Conservation (phyloP, 2,113 vertebrate genomes). For the Silurus asotus region DNA sequence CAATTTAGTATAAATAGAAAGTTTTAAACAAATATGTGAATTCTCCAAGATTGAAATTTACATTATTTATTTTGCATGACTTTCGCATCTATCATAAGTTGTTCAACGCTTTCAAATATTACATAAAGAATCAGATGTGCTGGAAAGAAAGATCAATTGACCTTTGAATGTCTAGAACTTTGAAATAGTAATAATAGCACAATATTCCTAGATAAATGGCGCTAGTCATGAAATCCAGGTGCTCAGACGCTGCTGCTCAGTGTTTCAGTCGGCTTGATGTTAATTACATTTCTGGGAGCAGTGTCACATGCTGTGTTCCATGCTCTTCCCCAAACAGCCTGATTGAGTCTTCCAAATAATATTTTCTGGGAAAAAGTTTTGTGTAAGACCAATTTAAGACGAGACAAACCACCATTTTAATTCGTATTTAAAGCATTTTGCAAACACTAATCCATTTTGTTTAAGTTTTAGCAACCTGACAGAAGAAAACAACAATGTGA, state of each 20-base stretch:
- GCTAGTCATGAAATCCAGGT: neutral
- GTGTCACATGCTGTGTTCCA: neutral
- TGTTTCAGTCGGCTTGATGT: neutral
- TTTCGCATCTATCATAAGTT: neutral
- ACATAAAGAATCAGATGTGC: neutral
- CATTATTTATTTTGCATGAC: neutral
- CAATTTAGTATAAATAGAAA: too few species aligned
- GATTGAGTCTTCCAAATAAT: neutral
- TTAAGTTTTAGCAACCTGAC: too few species aligned
- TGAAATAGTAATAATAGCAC: neutral
- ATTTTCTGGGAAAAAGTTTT: neutral
- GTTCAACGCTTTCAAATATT: neutral
- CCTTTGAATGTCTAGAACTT: neutral
- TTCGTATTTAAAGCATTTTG: too few species aligned
- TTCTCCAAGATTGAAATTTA: too few species aligned
- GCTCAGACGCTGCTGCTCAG: neutral
- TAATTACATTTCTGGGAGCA: slow-evolving; percentile 16
- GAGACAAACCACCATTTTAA: too few species aligned
- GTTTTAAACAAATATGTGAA: too few species aligned
- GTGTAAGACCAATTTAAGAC: neutral
- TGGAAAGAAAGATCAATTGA: neutral
- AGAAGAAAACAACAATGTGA: too few species aligned
- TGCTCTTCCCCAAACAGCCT: neutral
- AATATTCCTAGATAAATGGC: neutral
- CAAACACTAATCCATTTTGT: too few species aligned